Base-by-base conservation (phyloP, 2,888 invertebrate species). In the Agonopterix subpropinquella region DNA sequence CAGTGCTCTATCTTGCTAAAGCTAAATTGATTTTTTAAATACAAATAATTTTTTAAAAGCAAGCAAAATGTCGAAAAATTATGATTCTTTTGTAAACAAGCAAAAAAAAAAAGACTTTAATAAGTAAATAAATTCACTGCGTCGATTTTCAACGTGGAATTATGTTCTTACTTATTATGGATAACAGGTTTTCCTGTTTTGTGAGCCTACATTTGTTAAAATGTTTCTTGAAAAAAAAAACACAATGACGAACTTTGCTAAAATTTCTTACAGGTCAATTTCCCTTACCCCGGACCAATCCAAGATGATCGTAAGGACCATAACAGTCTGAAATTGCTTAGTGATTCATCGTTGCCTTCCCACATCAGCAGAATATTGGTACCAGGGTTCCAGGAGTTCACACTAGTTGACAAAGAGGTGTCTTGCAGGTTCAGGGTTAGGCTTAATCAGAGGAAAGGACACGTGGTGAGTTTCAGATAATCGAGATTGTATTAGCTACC, bases 281-380 rank as follows among this genome's bases (percentile, higher is more conserved):
- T 65, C 3, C 49, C 59, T 0, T 72, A 67, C 45, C 77, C 77
- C 4, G 86, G 86, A 0, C 83, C 81, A 0, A 79, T 83, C 28
- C 77, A 77, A 54, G 83, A 88, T 53, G 57, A 74, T 4, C 80
- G 85, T 0, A 56, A 66, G 0, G 67, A 67, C 36, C 71, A 72
- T 55, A 90, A 91, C 53, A 57, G 59, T 36, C 72, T 91, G 4
- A 54, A 46, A 1, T 64, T 91, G 11, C 79, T 79, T 55, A 67
- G 62, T 0, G 90, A 91, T 56, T 73, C 80, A 0, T 79, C 82
- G 0, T 57, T 89, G 2, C 62, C 73, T 0, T 69, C 77, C 0
- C 80, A 81, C 53, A 50, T 67, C 37, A 81, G 74, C 51, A 74
- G 72, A 9, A 57, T 67, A 2, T 54, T 88, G 39, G 68, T 61